Base-by-base conservation (phyloP, 2,113 vertebrate genomes). In the Meriones unguiculatus region DNA sequence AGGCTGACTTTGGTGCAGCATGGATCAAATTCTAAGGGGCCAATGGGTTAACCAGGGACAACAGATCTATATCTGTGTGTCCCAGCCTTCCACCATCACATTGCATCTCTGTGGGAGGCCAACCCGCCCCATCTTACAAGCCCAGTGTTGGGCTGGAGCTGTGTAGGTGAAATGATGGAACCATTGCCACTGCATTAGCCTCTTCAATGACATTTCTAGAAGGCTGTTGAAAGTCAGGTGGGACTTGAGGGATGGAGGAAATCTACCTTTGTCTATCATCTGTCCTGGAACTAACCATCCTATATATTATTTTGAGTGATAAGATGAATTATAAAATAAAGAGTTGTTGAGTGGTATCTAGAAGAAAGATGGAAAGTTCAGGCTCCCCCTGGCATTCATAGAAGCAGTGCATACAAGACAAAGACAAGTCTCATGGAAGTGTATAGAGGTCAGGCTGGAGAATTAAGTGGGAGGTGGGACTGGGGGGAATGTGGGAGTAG, bases 71-170 rank as follows among this genome's bases (percentile, higher is more conserved):
- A 8, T 22, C 65, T 0, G 7, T 22, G 7, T 22, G 0, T 57
- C n/a, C 2, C 0, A 25, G 14, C 54, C n/a, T 4, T 3, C 7
- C 35, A 7, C 1, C 24, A 5, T 0, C 22, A n/a, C n/a, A 3
- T 1, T 14, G 67, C 32, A 15, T 41, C 2, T 38, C 67, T 14
- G n/a, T 7, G 10, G 59, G 57, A 81, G 20, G 1, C 6, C n/a
- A 77, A 32, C 50, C 38, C 13, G n/a, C 15, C 38, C 57, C 50
- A 2, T 82, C 70, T 67, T 15, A 3, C 13, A 32, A 28, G 46
- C 41, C 57, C 17, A 1, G 32, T 7, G 62, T 12, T 2, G 62
- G 90, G 30, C 20, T n/a, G 18, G 46, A 41, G 32, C 7, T 3
- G 10, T 35, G 30, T 25, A 25, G 30, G 52, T 3, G 69, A 38